A percentile compares a stretch with the other conserved stretches of the same genome.
Conservation (phyloP, 2,797 vertebrate genomes). For the Fundulus diaphanus region DNA sequence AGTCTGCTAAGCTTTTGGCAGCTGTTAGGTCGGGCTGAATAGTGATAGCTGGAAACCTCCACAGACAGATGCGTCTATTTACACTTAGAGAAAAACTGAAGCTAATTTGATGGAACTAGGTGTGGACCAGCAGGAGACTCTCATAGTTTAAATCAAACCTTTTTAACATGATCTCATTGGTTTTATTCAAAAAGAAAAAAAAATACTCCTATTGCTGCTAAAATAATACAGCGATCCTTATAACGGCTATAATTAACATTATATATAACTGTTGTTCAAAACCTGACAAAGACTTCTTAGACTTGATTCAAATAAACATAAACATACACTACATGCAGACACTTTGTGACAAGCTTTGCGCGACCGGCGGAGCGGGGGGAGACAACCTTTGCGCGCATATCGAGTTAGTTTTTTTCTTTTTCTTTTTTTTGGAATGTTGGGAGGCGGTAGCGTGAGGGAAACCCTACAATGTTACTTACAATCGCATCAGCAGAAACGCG, state of each 20-base stretch:
- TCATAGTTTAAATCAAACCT: neutral
- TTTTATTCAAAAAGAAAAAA: neutral
- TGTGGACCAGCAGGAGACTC: neutral
- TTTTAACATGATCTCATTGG: neutral
- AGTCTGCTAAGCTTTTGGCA: slow-evolving; percentile 71
- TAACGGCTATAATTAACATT: neutral
- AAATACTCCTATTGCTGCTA: neutral
- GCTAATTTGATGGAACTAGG: slow-evolving; percentile 41
- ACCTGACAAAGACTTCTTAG: neutral
- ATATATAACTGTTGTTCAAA: neutral
- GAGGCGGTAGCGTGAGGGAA: too few species aligned
- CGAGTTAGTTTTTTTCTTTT: too few species aligned
- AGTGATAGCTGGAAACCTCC: slow-evolving; percentile 61
- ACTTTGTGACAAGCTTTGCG: too few species aligned
- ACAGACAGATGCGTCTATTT: slow-evolving; percentile 10
- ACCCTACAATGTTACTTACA: too few species aligned
- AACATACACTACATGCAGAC: too few species aligned
- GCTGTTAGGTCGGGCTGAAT: slow-evolving; percentile 67
- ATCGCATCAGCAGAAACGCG: too few species aligned
- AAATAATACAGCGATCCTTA: neutral
- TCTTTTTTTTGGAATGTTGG: too few species aligned
- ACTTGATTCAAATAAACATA: too few species aligned
- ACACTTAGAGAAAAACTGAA: slow-evolving; percentile 33
- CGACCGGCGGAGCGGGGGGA: too few species aligned
- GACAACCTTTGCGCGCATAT: too few species aligned